phyloP scores from a whole-genome alignment of 2,888 invertebrate genomes.

The Parelbella ahira region DNA sequence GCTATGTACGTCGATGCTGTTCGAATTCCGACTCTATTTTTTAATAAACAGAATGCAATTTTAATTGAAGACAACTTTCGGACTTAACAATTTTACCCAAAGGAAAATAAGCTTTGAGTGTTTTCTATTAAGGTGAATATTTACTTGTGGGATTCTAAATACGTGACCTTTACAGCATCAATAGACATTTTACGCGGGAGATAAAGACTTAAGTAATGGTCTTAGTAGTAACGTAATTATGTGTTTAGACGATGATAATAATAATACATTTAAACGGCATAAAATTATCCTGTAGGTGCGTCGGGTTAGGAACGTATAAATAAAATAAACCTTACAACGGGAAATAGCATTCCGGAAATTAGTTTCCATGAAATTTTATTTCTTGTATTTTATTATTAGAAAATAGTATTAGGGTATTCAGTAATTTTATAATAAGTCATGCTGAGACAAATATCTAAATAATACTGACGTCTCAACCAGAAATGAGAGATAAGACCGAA shows the following conservation, averaged over 20 bases:
- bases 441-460: no score
- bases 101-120: neutral
- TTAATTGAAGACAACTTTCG: neutral
- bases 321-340: no score
- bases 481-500: no score
- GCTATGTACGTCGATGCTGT: neutral
- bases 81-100: neutral
- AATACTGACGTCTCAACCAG: no score
- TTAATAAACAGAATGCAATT: neutral
- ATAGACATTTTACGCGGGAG: conserved; percentile 13
- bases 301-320: no score
- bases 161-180: conserved; percentile 19
- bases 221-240: conserved; percentile 16
- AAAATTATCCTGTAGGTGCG: no score
- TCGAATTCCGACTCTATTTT: neutral
- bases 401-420: no score
- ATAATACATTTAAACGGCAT: conserved; percentile 14
- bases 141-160: neutral
- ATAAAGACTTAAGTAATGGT: conserved; percentile 22
- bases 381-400: no score
- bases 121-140: neutral
- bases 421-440: no score
- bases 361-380: no score
- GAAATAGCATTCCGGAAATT: no score
- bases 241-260: conserved; percentile 12